These are phyloP conservation scores for Poecilia picta DNA, from an alignment of 2,797 vertebrate genomes.

Conservation along the genomic window DNA sequence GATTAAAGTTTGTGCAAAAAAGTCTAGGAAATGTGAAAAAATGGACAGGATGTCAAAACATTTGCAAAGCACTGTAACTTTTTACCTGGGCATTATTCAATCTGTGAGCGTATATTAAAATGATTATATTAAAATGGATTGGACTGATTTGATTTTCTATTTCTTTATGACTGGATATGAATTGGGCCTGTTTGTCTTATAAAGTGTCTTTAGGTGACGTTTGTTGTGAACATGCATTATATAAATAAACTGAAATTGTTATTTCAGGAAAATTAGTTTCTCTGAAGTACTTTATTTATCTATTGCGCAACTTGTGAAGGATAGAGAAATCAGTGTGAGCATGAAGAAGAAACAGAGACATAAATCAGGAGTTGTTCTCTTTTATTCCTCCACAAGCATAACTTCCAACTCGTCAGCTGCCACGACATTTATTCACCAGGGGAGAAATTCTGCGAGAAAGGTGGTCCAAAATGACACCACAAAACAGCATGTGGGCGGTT, in stretches of 20 bases:
- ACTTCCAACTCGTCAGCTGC: constrained; percentile 57
- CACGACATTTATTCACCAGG: constrained; percentile 63
- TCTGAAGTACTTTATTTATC: constrained; percentile 4
- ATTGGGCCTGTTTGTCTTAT: neutral
- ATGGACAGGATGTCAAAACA: neutral
- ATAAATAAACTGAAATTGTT: neutral
- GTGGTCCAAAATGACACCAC: constrained; percentile 43
- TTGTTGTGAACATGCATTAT: neutral
- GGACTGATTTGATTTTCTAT: neutral
- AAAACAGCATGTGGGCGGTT: constrained; percentile 49
- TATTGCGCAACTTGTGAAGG: constrained; percentile 10
- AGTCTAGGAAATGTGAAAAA: neutral
- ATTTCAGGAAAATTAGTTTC: neutral
- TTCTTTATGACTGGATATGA: neutral
- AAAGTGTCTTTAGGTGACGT: neutral
- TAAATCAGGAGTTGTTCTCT: constrained; percentile 33
- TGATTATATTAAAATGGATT: neutral
- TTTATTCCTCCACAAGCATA: constrained; percentile 25
- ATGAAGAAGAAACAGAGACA: constrained; percentile 19
- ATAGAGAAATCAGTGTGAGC: constrained; percentile 5
- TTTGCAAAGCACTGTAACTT: neutral
- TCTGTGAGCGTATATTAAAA: neutral
- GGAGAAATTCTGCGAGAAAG: constrained; percentile 63
- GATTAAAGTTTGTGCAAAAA: neutral
- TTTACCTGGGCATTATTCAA: neutral